Conservation (phyloP, 1,140 invertebrate species). For the Harlomillsia oculata region DNA sequence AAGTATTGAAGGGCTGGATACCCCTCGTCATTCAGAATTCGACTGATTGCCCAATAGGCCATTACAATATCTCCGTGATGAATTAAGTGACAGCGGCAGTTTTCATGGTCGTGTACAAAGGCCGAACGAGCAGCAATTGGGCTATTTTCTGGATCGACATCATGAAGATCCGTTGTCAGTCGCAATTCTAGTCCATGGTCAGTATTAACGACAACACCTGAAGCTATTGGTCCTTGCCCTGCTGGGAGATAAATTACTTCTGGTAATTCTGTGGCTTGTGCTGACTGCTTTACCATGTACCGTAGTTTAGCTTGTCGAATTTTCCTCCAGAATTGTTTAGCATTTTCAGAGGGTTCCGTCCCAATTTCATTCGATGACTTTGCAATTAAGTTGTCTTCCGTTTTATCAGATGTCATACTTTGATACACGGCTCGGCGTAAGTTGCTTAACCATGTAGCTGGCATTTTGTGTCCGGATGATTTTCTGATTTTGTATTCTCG, state of each 20-base stretch:
- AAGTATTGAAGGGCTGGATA: constrained; percentile 27
- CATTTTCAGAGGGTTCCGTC: background rate
- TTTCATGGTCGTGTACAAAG: background rate
- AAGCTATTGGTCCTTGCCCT: constrained; percentile 27
- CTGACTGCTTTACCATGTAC: constrained; percentile 10
- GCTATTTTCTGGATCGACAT: background rate
- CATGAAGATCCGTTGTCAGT: constrained; percentile 19
- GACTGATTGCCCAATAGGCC: constrained; percentile 31
- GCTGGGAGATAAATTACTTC: constrained; percentile 18
- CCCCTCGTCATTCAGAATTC: constrained; percentile 23
- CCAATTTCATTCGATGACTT: background rate
- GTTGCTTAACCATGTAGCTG: constrained; percentile 23
- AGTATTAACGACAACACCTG: constrained; percentile 23
- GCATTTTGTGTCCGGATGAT: constrained; percentile 15
- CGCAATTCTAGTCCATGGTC: constrained; percentile 13
- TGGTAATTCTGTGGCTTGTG: constrained; percentile 2
- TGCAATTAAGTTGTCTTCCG: background rate
- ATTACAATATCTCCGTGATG: constrained; percentile 25
- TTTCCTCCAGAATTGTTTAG: constrained; percentile 19
- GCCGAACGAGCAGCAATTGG: background rate
- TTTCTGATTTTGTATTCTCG: no score
- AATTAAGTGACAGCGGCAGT: constrained; percentile 26
- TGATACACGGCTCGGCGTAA: constrained; percentile 26
- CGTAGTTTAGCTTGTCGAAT: constrained; percentile 18
- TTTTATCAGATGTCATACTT: constrained; percentile 10